Percentiles rank a stretch among this genome's conserved stretches.
Conservation (phyloP, 2,113 vertebrate genomes). For the Ptyas mucosa region DNA sequence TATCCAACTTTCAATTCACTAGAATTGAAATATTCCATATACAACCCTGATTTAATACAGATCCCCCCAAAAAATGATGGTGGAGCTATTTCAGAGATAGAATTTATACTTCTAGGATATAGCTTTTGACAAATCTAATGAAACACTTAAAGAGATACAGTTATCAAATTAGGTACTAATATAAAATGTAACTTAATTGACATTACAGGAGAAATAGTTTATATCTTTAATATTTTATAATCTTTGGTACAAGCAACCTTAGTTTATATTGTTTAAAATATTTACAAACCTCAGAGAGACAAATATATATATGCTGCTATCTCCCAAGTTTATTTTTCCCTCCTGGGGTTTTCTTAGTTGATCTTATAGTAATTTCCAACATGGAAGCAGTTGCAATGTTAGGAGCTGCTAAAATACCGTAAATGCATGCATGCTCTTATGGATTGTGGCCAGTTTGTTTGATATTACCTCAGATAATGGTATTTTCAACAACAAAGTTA, state of each 20-base stretch:
- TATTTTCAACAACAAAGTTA: constrained; percentile 7
- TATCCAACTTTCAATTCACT: neutral
- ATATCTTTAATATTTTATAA: neutral
- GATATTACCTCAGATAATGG: constrained; percentile 9
- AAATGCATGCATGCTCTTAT: neutral
- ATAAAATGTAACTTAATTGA: neutral
- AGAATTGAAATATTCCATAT: neutral
- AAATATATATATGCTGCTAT: neutral
- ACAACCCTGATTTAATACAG: neutral
- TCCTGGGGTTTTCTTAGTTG: neutral
- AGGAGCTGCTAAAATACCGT: neutral
- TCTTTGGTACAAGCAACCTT: neutral
- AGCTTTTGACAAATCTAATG: constrained; percentile 31
- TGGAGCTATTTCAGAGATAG: constrained; percentile 16
- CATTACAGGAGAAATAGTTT: neutral
- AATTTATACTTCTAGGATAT: constrained; percentile 12
- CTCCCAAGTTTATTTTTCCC: neutral
- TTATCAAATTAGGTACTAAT: constrained; percentile 51
- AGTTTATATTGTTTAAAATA: constrained; percentile 41
- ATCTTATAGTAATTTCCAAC: neutral
- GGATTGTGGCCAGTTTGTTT: constrained; percentile 17
- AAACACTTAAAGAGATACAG: constrained; percentile 24
- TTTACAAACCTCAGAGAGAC: constrained; percentile 40
- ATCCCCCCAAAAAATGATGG: neutral
- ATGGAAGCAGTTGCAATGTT: neutral